phyloP scores from a whole-genome alignment of 2,113 vertebrate species.

The Tyrannus savana region DNA sequence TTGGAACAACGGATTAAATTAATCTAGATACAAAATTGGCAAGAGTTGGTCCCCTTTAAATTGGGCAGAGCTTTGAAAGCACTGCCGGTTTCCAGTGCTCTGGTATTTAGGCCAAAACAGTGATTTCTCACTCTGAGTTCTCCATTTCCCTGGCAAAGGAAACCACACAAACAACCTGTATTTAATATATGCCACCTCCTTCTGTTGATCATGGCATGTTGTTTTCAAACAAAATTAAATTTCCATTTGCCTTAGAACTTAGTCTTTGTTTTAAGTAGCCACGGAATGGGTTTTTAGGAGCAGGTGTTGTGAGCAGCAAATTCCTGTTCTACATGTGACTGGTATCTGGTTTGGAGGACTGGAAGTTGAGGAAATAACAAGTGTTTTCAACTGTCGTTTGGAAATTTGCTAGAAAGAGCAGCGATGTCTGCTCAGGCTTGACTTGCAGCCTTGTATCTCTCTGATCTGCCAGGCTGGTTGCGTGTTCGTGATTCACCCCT shows the following conservation, averaged over 20 bases:
- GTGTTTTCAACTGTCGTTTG: not conserved
- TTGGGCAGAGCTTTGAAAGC: not conserved
- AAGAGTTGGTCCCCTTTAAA: not conserved
- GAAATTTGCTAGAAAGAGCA: not conserved
- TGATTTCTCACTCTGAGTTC: not conserved
- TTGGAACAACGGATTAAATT: not conserved
- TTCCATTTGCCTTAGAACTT: not conserved
- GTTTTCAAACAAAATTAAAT: not conserved
- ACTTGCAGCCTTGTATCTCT: not conserved
- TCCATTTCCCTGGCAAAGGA: not conserved
- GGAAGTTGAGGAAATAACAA: not conserved
- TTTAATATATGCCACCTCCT: not conserved
- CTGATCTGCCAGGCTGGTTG: not conserved
- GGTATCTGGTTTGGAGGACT: not conserved
- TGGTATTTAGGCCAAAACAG: not conserved
- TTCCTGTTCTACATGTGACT: not conserved
- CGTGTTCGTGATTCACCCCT: not conserved
- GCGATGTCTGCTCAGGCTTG: not conserved
- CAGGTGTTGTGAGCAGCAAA: not conserved
- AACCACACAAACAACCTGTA: not conserved
- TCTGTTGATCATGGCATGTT: not conserved
- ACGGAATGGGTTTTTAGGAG: not conserved
- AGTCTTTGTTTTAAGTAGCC: not conserved
- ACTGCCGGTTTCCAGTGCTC: rapidly evolving
- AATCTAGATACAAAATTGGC: not conserved